Percentiles rank a stretch among this genome's conserved stretches.
Evolutionary conservation across 1,140 invertebrate genomes (phyloP).

Genomic region (Mactra quadrangularis): DNA sequence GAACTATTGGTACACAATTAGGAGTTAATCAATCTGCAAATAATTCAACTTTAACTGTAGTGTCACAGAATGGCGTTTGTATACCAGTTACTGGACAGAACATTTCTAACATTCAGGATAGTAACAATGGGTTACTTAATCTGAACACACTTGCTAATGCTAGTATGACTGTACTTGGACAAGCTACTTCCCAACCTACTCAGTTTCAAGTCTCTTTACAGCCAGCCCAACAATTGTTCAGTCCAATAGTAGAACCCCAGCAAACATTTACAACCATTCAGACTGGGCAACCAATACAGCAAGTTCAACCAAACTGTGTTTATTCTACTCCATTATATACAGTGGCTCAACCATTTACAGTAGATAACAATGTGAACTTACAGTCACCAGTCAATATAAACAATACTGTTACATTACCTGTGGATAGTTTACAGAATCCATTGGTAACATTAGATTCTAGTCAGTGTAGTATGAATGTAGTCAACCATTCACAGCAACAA

Average conservation of each 20-base stretch:
- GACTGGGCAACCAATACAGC: slow-evolving; percentile 8
- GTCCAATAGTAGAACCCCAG: slow-evolving; percentile 3
- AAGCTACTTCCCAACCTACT: neutral
- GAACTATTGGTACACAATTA: no score
- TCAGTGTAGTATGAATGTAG: slow-evolving; percentile 6
- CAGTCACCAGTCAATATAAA: slow-evolving; percentile 16
- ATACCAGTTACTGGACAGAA: no score
- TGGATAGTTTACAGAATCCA: slow-evolving; percentile 12
- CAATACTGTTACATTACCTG: neutral
- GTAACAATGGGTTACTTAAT: slow-evolving; percentile 34
- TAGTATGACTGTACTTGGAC: slow-evolving; percentile 22
- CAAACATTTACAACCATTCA: neutral
- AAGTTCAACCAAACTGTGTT: slow-evolving; percentile 20
- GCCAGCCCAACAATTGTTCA: slow-evolving; percentile 15
- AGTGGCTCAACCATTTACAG: neutral
- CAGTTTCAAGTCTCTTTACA: neutral
- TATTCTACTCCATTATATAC: slow-evolving; percentile 28
- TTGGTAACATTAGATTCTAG: neutral
- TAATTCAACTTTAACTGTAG: no score
- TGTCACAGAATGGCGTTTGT: no score
- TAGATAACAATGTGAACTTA: neutral
- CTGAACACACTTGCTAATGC: slow-evolving; percentile 39
- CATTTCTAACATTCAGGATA: neutral
- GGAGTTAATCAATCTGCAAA: no score
- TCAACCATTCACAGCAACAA: neutral